These are phyloP conservation scores for Pterocles orientalis DNA, from an alignment of 2,113 vertebrate genomes.

Conservation along the genomic window DNA sequence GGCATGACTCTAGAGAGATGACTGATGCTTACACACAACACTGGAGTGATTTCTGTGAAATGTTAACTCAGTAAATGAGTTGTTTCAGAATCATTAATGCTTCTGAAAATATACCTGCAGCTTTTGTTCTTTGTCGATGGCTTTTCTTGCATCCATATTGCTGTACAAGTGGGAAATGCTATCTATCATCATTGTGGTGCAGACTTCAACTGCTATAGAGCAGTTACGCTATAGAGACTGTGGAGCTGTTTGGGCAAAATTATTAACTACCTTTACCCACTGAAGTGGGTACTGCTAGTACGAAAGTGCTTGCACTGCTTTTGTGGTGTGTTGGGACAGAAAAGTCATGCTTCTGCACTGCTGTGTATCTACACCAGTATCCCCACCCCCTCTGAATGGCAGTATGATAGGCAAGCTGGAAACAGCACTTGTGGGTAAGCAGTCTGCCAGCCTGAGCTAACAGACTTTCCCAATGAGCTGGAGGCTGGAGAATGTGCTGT, in stretches of 20 bases:
- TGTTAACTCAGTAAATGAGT: background rate
- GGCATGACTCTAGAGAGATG: background rate
- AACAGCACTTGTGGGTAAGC: background rate
- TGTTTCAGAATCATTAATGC: background rate
- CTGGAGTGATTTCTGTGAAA: background rate
- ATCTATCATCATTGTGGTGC: fast-evolving
- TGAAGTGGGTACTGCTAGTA: background rate
- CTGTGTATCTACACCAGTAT: background rate
- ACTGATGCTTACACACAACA: background rate
- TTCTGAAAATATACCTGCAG: background rate
- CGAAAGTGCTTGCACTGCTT: background rate
- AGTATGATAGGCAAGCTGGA: background rate
- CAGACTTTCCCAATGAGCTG: background rate
- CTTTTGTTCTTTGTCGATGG: background rate
- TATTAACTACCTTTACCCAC: background rate
- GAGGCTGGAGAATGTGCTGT: background rate
- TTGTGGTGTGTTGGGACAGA: background rate
- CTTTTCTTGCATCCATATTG: background rate
- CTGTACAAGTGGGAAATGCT: background rate
- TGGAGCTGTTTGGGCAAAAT: background rate
- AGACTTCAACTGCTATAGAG: background rate
- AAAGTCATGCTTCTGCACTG: background rate
- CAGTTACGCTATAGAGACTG: background rate
- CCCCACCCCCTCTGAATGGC: background rate
- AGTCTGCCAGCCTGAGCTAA: background rate